phyloP scores from a whole-genome alignment of 2,797 vertebrate species.

The Pseudomugil tenellus region DNA sequence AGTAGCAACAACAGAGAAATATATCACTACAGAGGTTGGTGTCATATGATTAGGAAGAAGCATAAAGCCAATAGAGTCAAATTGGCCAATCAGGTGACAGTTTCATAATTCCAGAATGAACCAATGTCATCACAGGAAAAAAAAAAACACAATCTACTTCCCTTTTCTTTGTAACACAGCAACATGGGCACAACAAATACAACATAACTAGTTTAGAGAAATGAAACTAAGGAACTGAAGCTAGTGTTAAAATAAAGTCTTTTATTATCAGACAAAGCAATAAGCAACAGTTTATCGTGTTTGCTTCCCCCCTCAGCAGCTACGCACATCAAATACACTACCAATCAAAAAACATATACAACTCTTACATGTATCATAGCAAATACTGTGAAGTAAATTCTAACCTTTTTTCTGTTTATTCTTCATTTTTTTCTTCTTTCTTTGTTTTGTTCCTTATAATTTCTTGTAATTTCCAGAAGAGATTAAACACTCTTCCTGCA shows the following conservation, averaged over 20 bases:
- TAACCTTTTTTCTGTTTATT: not conserved
- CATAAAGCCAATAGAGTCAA: slow-evolving; percentile 24
- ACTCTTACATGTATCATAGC: slow-evolving; percentile 40
- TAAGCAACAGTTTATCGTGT: slow-evolving; percentile 35
- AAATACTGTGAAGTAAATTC: slow-evolving; percentile 42
- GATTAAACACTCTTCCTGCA: slow-evolving; percentile 26
- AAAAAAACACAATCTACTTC: slow-evolving; percentile 56
- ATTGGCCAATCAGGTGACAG: slow-evolving; percentile 50
- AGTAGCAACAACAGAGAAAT: slow-evolving; percentile 2
- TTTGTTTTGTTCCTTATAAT: slow-evolving; percentile 40
- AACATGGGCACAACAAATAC: slow-evolving; percentile 25
- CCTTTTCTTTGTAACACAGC: slow-evolving; percentile 57
- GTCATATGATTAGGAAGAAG: slow-evolving; percentile 61
- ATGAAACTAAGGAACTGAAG: slow-evolving; percentile 63
- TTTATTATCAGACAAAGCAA: slow-evolving; percentile 65
- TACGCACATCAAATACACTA: slow-evolving; percentile 18
- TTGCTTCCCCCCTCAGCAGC: slow-evolving; percentile 39
- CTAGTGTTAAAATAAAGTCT: slow-evolving; percentile 55
- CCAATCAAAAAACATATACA: slow-evolving; percentile 59
- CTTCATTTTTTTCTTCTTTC: slow-evolving; percentile 29
- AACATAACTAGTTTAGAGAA: slow-evolving; percentile 41
- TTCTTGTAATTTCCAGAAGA: slow-evolving; percentile 30
- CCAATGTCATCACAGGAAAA: slow-evolving; percentile 50
- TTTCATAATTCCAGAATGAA: slow-evolving; percentile 74
- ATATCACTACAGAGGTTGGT: slow-evolving; percentile 3